A percentile compares a stretch with the other conserved stretches of the same genome.
Evolutionary conservation across 2,797 vertebrate genomes (phyloP).

Genomic region (Falco novaeseelandiae): DNA sequence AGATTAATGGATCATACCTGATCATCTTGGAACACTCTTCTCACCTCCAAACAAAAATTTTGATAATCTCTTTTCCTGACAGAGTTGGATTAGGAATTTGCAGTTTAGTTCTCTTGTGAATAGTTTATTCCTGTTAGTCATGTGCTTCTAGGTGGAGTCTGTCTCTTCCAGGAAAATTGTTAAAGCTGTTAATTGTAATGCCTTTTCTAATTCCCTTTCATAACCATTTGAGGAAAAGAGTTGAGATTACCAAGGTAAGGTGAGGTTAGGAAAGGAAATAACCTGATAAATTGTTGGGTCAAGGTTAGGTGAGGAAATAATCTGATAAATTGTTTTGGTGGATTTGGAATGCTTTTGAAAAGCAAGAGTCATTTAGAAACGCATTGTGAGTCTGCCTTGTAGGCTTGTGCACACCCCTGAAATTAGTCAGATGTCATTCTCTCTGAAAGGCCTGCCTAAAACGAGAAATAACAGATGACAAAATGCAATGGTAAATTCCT

Average conservation of each 20-base stretch:
- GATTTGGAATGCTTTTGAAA: background rate
- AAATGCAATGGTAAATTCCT: background rate
- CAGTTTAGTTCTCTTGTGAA: background rate
- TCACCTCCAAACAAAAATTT: background rate
- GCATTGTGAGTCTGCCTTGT: background rate
- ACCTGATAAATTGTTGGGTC: background rate
- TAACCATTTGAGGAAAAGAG: background rate
- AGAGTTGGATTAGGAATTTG: background rate
- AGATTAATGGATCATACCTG: background rate
- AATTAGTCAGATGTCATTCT: background rate
- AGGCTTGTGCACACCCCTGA: background rate
- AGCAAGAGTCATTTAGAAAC: background rate
- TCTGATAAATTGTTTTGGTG: background rate
- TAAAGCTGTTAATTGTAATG: background rate
- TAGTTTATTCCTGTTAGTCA: background rate
- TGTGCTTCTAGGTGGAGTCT: background rate
- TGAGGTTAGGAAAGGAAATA: background rate
- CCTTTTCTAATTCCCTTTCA: background rate
- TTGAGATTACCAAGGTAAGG: background rate
- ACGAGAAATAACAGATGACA: background rate
- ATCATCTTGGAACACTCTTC: background rate
- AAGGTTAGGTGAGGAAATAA: background rate
- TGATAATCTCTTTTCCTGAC: background rate
- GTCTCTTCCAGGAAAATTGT: background rate
- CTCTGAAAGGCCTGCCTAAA: background rate